These are phyloP conservation scores for Corythornis madagascariensis DNA, from an alignment of 2,113 vertebrate species.

Conservation along the genomic window DNA sequence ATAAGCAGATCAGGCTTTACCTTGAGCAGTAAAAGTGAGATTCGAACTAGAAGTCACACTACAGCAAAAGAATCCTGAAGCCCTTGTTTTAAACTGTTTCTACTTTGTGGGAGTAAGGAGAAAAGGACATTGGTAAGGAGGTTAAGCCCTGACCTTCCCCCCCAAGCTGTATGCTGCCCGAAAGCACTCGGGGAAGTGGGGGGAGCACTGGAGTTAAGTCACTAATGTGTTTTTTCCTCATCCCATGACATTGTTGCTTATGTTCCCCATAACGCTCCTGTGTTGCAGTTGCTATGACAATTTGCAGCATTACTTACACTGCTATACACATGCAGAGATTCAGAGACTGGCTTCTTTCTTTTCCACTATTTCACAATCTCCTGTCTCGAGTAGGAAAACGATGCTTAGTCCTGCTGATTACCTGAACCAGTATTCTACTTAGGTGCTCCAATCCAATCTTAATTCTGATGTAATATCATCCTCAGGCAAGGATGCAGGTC, in stretches of 20 bases:
- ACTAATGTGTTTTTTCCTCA: not conserved
- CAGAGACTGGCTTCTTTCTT: not conserved
- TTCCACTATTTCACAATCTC: not conserved
- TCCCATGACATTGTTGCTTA: not conserved
- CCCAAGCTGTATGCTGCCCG: not conserved
- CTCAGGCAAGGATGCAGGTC: not conserved
- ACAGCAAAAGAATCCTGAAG: not conserved
- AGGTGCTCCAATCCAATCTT: not conserved
- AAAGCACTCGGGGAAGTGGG: not conserved
- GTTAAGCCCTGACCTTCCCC: not conserved
- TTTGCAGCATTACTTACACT: not conserved
- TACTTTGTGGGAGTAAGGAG: not conserved
- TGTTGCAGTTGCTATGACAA: slow-evolving; percentile 42
- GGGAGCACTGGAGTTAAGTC: not conserved
- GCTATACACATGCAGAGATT: not conserved
- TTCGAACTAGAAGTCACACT: not conserved
- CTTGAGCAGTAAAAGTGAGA: not conserved
- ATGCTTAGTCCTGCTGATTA: not conserved
- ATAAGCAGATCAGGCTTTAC: not conserved
- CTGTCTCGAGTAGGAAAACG: not conserved
- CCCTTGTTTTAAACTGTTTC: not conserved
- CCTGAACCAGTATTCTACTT: not conserved
- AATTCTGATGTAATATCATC: not conserved
- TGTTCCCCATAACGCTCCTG: not conserved
- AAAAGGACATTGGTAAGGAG: not conserved